Base-by-base conservation (phyloP, 2,888 invertebrate genomes). In the Apamea monoglypha region DNA sequence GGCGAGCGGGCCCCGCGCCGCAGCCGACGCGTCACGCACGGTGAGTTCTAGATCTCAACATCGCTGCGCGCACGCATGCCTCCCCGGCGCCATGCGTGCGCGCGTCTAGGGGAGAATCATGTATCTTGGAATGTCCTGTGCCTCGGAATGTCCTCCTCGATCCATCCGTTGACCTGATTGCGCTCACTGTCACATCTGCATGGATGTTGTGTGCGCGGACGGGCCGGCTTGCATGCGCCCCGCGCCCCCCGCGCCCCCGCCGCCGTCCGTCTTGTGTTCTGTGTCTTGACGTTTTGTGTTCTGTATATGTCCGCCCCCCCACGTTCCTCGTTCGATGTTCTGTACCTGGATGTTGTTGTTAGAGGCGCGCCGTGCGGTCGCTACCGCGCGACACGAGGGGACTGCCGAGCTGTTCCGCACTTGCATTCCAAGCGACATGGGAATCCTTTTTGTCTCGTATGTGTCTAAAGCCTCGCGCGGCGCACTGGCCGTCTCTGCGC, bases 111-210 rank as follows among this genome's bases (percentile, higher is more conserved):
- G 97, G 97, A 97, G 96, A 95, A 96, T 97, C 97, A 96, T 97
- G 97, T 97, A 97, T 97, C 97, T 97, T 97, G 97, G 97, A 97
- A 97, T 97, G 97, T 97, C 97, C 96, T 97, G 97, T 97, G 97
- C 97, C 97, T 97, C 97, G 97, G 97, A 97, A 97, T 97, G 97
- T 97, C 97, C 96, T 96, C 97, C 97, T 97, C 96, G 95, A 95
- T 94, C 95, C 95, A 95, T 94, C 93, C 92, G 94, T 96, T 94
- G 94, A 95, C 94, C 94, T 93, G 90, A 93, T 93, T 94, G 93
- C 94, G 95, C 95, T 95, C 95, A 92, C 91, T 95, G 94, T 95
- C 91, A 94, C 94, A 95, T 94, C 91, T 96, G 96, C 96, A 96
- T 96, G 96, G 94, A 96, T 95, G 94, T 94, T 92, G 93, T 94